Base-by-base conservation (phyloP, 1,140 invertebrate genomes). In the Leptinotarsa lineolata region DNA sequence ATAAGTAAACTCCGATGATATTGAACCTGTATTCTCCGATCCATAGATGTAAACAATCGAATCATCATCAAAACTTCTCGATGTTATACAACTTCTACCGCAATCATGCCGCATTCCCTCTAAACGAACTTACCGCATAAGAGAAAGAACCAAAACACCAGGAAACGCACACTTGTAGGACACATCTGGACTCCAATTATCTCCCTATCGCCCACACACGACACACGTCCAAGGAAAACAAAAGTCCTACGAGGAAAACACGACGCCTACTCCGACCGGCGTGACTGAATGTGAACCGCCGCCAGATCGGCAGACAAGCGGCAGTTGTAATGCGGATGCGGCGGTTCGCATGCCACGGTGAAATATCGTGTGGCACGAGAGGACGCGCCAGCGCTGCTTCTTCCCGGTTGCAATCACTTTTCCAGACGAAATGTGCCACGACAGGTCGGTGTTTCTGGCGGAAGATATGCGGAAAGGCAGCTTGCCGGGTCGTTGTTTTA, bases 291-390 rank as follows among this genome's bases (percentile, higher is more conserved):
- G 20, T 24, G 60, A 63, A 63, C 22, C 22, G n/a, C 64, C 64
- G 16, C 22, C 67, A 73, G 58, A 61, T 48, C 72, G 63, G 58
- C 72, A 73, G 72, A 73, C 72, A 66, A 68, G 66, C 74, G 70
- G 74, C 70, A 66, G 68, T 72, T 72, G 70, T 72, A 74, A 75
- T 75, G 74, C 74, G 70, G 74, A 72, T 71, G 70, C 70, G 46
- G 74, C 48, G 74, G 58, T 68, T 74, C 74, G 74, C 74, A 68
- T 75, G 74, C 65, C 65, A 44, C 70, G 61, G 68, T 66, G 64
- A 66, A 39, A 66, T 66, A 39, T 66, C 64, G 64, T 66, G 64
- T 48, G 68, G 46, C 68, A 69, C 48, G 46, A 72, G 65, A 48
- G 59, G 74, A 54, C 70, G 74, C 74, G 70, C 70, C 74, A 64